Conservation (phyloP, 1,140 invertebrate genomes). For the Palaemon carinicauda region DNA sequence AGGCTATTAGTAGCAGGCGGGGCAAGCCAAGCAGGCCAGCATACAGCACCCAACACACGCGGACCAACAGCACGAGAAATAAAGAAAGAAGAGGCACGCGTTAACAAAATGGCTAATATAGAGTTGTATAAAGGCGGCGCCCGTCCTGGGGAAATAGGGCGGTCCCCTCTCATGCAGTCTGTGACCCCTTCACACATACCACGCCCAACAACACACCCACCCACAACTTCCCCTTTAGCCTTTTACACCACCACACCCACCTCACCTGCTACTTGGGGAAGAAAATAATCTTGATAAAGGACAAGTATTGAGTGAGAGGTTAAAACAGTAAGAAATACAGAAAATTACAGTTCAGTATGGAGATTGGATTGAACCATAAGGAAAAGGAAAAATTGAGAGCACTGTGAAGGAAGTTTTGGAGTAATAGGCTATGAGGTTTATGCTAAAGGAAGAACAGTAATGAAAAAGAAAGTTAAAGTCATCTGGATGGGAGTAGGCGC, state of each 20-base stretch:
- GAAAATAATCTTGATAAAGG: no score
- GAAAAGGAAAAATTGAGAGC: no score
- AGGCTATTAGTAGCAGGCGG: slow-evolving; percentile 69
- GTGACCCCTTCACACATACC: slow-evolving; percentile 21
- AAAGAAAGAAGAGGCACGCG: slow-evolving; percentile 62
- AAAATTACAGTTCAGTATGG: no score
- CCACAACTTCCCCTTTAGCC: neutral
- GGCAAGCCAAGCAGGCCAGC: slow-evolving; percentile 64
- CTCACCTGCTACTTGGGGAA: no score
- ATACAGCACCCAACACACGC: slow-evolving; percentile 59
- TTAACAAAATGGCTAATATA: slow-evolving; percentile 62
- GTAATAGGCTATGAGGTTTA: neutral
- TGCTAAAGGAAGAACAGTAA: neutral
- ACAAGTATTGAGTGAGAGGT: no score
- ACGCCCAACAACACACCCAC: neutral
- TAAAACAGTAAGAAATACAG: no score
- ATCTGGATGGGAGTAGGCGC: no score
- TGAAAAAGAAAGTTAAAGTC: no score
- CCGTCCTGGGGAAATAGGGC: slow-evolving; percentile 30
- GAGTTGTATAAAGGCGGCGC: slow-evolving; percentile 52
- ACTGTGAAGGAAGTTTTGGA: neutral
- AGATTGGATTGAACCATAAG: no score
- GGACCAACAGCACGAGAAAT: slow-evolving; percentile 64
- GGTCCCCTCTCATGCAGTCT: slow-evolving; percentile 44
- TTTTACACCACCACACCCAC: neutral